A percentile compares a stretch with the other conserved stretches of the same genome.
These are phyloP conservation scores for Microplitis demolitor DNA, from an alignment of 1,140 invertebrate genomes.

Conservation along the genomic window DNA sequence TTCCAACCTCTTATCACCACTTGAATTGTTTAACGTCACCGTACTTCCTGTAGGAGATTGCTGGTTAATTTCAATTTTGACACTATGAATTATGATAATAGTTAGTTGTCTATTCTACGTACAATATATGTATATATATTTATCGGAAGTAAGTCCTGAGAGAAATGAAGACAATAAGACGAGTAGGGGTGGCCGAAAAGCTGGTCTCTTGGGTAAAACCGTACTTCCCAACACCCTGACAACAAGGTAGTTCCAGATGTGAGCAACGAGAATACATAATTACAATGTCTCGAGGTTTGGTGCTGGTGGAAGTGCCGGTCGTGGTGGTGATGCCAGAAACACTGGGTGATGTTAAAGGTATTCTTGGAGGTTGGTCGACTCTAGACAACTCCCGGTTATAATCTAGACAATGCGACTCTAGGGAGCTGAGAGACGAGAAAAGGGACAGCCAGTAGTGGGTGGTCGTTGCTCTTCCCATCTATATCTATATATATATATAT, in stretches of 20 bases:
- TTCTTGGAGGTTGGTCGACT: slow-evolving; percentile 30
- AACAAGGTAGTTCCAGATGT: slow-evolving; percentile 33
- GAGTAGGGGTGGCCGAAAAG: slow-evolving; percentile 20
- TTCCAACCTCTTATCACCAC: too few species aligned
- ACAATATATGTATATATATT: too few species aligned
- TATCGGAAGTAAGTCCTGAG: too few species aligned
- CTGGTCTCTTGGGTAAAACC: slow-evolving; percentile 15
- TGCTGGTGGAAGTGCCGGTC: slow-evolving; percentile 14
- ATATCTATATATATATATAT: too few species aligned
- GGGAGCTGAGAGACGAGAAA: slow-evolving; percentile 20
- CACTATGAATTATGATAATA: too few species aligned
- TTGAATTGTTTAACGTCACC: too few species aligned
- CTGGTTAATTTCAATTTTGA: too few species aligned
- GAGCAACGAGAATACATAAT: slow-evolving; percentile 40
- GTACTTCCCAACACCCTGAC: slow-evolving; percentile 2
- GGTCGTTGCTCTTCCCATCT: neutral
- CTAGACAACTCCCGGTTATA: slow-evolving; percentile 33
- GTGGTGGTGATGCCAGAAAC: too few species aligned
- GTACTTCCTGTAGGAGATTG: too few species aligned
- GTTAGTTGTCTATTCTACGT: too few species aligned
- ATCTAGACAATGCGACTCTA: slow-evolving; percentile 36
- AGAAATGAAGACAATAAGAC: neutral
- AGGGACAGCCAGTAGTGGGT: slow-evolving; percentile 9
- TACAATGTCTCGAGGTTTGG: slow-evolving; percentile 37
- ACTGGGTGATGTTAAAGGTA: too few species aligned